Evolutionary conservation across 2,797 vertebrate species (phyloP), one percentile per base, ranked within the genome.

Genomic region (Scomberomorus guttatus): DNA sequence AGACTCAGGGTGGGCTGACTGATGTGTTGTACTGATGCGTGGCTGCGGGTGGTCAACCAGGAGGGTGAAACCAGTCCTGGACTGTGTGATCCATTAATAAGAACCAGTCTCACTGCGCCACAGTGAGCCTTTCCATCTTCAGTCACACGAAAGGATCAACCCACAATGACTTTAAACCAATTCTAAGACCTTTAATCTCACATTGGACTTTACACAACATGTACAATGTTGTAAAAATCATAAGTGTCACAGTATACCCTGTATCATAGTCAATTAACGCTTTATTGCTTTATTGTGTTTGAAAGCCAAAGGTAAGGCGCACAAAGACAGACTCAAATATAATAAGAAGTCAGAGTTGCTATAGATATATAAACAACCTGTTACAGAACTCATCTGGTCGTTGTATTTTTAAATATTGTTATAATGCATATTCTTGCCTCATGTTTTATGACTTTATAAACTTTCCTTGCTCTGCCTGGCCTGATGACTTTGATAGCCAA

Each of bases 31-130:
- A 85, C 92, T 94, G 95, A 96, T 95, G 93, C 91, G 90, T 93
- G 85, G 89, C 89, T 93, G 95, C 72, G 95, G 94, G 93, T 95
- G 95, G 95, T 93, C 78, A 81, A 79, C 67, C 71, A 58, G 77
- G 81, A 88, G 79, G 84, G 65, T 65, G 79, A 89, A 87, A 85
- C 82, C 73, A 69, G 65, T 79, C 60, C 71, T 81, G 81, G 71
- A 90, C 92, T 88, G 89, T 94, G 92, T 93, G 94, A 96, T 95
- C 93, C 92, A 95, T 95, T 96, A 97, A 96, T 95, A 94, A 93
- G 93, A 96, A 95, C 93, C 96, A 96, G 95, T 95, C 94, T 91
- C 50, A 84, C 73, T 84, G 65, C 85, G 86, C 83, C 87, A 88
- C 90, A 83, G 72, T 67, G 66, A 84, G 70, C 65, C 44, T 80